Conservation (phyloP, 2,888 invertebrate species). For the Poecilus cupreus region DNA sequence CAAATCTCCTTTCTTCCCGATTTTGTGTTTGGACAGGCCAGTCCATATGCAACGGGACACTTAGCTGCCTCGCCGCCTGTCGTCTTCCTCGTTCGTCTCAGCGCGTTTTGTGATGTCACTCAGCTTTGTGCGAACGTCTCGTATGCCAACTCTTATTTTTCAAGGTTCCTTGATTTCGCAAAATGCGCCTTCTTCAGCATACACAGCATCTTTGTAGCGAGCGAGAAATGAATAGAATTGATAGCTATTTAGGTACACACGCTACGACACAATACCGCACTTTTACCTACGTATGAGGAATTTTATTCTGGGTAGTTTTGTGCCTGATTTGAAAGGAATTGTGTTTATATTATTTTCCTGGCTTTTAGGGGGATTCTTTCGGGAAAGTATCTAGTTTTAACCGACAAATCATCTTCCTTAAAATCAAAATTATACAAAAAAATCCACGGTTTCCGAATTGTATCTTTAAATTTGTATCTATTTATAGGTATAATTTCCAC, state of each 20-base stretch:
- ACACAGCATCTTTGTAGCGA: neutral
- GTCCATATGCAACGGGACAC: no score
- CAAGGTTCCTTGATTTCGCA: constrained; percentile 23
- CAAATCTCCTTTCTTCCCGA: no score
- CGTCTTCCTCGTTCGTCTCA: no score
- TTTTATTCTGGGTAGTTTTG: neutral
- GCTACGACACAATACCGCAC: no score
- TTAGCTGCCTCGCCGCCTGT: no score
- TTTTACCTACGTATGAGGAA: neutral
- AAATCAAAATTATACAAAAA: no score
- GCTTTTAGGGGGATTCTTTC: neutral
- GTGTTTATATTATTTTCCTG: neutral
- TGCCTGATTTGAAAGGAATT: neutral
- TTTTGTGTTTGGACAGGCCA: no score
- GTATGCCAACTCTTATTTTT: constrained; percentile 24
- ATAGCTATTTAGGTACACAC: neutral
- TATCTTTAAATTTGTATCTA: no score
- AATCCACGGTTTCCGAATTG: no score
- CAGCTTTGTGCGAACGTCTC: neutral
- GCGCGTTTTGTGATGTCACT: neutral
- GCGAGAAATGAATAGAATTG: neutral
- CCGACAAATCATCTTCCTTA: no score
- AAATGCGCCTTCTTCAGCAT: constrained; percentile 4
- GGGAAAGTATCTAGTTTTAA: neutral
- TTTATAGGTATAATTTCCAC: no score